Base-by-base conservation (phyloP, 2,888 invertebrate genomes). In the Callyntrura sp. region DNA sequence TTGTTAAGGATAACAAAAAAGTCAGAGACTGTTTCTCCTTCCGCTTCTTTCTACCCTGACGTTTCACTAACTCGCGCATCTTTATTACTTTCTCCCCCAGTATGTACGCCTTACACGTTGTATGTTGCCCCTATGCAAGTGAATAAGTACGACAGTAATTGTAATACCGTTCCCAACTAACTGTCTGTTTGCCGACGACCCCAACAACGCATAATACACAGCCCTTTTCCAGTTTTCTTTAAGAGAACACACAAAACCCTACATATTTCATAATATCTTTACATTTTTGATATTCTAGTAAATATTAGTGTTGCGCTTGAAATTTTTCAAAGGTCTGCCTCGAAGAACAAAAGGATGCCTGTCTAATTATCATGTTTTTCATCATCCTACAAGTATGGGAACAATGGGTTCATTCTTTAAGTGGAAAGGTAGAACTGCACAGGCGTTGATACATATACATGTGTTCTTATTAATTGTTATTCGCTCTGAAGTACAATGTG, bases 321-420 rank as follows among this genome's bases (percentile, higher is more conserved):
- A 35, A 35, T 5, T 51, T n/a, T 51, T 51, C 60, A 68, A 68
- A 68, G 35, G 17, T 17, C n/a, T 35, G 4, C 65, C 28, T 25
- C 17, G 25, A 25, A 68, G 14, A 43, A 11, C 23, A 11, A 35
- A 17, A 35, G 43, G 68, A 68, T 43, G 28, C 68, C 43, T 17
- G 68, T 17, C 17, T 68, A 68, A 68, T 68, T 68, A 68, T 6
- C 68, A 68, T 35, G 68, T 28, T 68, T 68, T 68, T 43, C n/a
- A 65, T 68, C 43, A 43, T 43, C 1, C 28, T n/a, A 28, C 28
- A 68, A 60, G 57, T 60, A 35, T 12, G 35, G 14, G 35, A 68
- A 35, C 20, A 35, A 35, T 35, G 35, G 35, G 11, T 51, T 51
- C 51, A 51, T 51, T 14, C 11, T 51, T 2, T 9, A n/a, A 51